A percentile compares a stretch with the other conserved stretches of the same genome.
Evolutionary conservation across 2,888 invertebrate genomes (phyloP).

Genomic region (Muschampia plurimacula): DNA sequence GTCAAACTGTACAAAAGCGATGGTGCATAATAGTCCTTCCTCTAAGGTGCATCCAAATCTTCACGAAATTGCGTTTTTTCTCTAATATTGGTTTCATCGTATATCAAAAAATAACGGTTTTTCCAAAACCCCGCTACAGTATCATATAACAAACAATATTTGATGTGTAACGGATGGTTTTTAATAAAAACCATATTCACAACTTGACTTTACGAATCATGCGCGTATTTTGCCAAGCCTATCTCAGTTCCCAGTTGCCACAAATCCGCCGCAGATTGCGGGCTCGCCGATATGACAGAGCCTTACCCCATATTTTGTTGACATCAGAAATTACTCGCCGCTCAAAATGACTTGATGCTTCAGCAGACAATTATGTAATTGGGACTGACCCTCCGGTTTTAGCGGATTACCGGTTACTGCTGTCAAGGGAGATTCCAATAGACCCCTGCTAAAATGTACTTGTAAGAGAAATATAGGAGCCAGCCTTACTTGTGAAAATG

Average conservation of each 20-base stretch:
- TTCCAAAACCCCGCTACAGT: too few relatives aligned
- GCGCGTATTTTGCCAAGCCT: conserved; percentile 16
- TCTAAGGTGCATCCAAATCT: too few relatives aligned
- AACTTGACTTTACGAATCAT: conserved; percentile 10
- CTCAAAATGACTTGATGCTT: conserved; percentile 54
- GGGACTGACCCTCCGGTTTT: conserved; percentile 55
- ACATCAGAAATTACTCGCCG: conserved; percentile 40
- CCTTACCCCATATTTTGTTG: conserved; percentile 35
- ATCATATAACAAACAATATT: too few relatives aligned
- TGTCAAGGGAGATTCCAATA: conserved; percentile 59
- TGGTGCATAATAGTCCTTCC: too few relatives aligned
- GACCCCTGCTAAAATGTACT: conserved; percentile 8
- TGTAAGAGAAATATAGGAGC: neutral
- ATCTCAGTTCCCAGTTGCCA: conserved; percentile 25
- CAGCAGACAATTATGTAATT: conserved; percentile 68
- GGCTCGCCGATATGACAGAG: conserved; percentile 30
- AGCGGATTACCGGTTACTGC: conserved; percentile 75
- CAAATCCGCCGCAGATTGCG: conserved; percentile 33
- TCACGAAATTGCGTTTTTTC: too few relatives aligned
- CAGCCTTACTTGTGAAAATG: neutral
- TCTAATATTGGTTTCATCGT: too few relatives aligned
- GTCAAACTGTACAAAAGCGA: too few relatives aligned
- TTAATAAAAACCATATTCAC: neutral
- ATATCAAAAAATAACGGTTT: too few relatives aligned
- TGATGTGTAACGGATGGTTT: neutral